Base-by-base conservation (phyloP, 2,797 vertebrate species). In the Pseudocheirus occidentalis region DNA sequence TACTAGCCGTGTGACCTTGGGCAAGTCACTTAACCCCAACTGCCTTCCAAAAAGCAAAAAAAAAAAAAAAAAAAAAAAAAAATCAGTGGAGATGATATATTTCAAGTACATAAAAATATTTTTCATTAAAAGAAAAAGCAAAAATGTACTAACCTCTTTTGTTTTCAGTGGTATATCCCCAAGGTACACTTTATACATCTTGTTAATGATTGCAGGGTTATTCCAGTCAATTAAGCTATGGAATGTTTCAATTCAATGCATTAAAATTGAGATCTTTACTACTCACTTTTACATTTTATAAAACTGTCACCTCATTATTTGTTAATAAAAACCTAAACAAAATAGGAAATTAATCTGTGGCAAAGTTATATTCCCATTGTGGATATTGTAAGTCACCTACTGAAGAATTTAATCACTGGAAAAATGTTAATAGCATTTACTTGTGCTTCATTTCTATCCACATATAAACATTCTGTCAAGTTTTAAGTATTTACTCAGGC, bases 121-220 rank as follows among this genome's bases (percentile, higher is more conserved):
- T 95, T 94, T 90, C 34, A 89, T 18, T 27, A 94, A 14, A 95
- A 46, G 93, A 89, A 89, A 95, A 94, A 92, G 94, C 95, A 55
- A 46, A 57, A 90, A 55, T 96, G 94, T 90, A 95, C 98, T 96
- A 98, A 99, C 99, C 99, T 99, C 99, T 98, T 99, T 99, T 58
- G 99, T 99, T 99, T 99, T 99, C 93, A 99, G 98, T 94, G 99
- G 99, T 98, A 99, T 99, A 97, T 99, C 99, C 62, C 99, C 99
- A 97, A 99, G 99, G 98, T 99, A 99, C 18, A 99, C 99, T 97
- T 99, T 99, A 98, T 99, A 99, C 99, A 99, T 99, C 98, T 99
- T 99, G 98, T 99, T 99, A 98, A 99, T 99, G 94, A 99, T 99
- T 94, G 99, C 96, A 96, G 99, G 99, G 98, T 99, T 99, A 98